These are phyloP conservation scores for Manis crassicaudata DNA, from an alignment of 2,797 vertebrate genomes.

Conservation along the genomic window DNA sequence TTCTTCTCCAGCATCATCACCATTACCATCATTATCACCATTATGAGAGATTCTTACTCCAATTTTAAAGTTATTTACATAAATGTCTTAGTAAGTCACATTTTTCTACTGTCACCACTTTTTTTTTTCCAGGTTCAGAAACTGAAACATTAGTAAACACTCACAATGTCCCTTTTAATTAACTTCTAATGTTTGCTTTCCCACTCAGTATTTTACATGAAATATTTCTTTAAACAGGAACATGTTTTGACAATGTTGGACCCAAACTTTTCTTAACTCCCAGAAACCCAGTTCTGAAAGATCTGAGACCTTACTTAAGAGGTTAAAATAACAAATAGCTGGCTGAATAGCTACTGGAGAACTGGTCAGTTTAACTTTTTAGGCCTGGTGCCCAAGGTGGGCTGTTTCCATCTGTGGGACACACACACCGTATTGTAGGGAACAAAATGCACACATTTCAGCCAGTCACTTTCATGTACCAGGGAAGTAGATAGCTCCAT, in stretches of 20 bases:
- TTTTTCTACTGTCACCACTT: conserved; percentile 22
- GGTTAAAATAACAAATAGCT: conserved; percentile 49
- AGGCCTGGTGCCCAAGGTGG: background rate
- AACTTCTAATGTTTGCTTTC: conserved; percentile 54
- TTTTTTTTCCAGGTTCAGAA: conserved; percentile 9
- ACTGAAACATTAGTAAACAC: background rate
- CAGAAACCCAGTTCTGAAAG: conserved; percentile 41
- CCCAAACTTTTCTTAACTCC: conserved; percentile 32
- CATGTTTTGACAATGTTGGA: conserved; percentile 29
- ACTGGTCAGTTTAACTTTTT: background rate
- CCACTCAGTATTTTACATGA: conserved; percentile 13
- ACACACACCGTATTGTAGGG: background rate
- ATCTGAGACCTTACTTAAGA: conserved; percentile 13
- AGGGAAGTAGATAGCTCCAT: conserved; percentile 17
- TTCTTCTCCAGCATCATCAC: background rate
- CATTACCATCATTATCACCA: background rate
- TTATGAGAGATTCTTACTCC: background rate
- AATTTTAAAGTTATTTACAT: conserved; percentile 32
- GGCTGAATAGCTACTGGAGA: background rate
- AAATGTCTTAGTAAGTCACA: background rate
- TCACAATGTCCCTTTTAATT: conserved; percentile 24
- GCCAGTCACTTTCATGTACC: background rate
- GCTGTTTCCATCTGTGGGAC: background rate
- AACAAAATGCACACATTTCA: background rate
- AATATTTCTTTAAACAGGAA: conserved; percentile 14